Percentiles rank a stretch among this genome's conserved stretches.
phyloP scores from a whole-genome alignment of 1,140 invertebrate genomes.

The Danaus plexippus region DNA sequence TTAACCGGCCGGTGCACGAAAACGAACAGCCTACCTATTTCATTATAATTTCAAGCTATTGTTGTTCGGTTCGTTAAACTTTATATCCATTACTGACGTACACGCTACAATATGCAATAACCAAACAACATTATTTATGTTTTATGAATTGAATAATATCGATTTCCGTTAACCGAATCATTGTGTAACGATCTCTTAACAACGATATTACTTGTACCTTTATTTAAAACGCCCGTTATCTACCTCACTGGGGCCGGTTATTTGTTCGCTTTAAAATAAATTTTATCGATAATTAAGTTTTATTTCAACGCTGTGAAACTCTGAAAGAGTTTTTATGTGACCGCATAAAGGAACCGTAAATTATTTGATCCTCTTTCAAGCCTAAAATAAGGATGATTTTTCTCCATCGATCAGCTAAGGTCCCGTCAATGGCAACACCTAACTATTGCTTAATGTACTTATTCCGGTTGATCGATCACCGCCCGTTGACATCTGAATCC shows the following conservation, averaged over 20 bases:
- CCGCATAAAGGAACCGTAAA: too few species aligned
- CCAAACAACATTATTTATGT: constrained; percentile 40
- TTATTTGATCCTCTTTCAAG: neutral
- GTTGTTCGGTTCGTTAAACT: constrained; percentile 38
- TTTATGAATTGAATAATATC: constrained; percentile 45
- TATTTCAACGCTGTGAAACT: too few species aligned
- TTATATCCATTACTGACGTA: constrained; percentile 36
- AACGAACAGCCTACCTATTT: constrained; percentile 30
- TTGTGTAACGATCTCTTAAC: constrained; percentile 32
- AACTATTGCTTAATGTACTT: constrained; percentile 54
- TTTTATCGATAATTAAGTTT: too few species aligned
- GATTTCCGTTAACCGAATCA: constrained; percentile 33
- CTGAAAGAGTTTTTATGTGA: too few species aligned
- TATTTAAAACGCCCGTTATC: too few species aligned
- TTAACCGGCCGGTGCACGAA: constrained; percentile 29
- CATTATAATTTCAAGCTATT: constrained; percentile 45
- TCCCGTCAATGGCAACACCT: constrained; percentile 29
- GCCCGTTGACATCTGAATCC: constrained; percentile 50
- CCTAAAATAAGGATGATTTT: constrained; percentile 17
- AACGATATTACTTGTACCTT: neutral
- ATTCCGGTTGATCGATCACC: constrained; percentile 54
- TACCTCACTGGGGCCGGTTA: too few species aligned
- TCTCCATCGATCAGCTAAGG: constrained; percentile 46
- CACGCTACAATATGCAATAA: constrained; percentile 35
- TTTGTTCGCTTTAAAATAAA: too few species aligned